phyloP scores from a whole-genome alignment of 2,797 vertebrate species.

The Sebastiscus albofasciatus region DNA sequence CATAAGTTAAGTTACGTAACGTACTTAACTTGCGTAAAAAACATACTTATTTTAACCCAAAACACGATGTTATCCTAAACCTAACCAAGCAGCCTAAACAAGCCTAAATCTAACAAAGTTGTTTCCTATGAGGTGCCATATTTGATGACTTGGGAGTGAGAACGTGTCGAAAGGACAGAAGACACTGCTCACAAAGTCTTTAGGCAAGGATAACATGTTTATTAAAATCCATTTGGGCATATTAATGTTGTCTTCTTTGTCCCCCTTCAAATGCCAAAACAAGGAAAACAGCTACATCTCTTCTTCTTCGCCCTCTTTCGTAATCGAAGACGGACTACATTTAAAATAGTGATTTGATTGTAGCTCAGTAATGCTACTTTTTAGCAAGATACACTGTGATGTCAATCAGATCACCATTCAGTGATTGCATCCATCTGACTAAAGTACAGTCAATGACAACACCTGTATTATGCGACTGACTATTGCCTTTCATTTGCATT shows the following conservation, averaged over 20 bases:
- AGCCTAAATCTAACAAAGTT: too few species aligned
- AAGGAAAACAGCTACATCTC: neutral
- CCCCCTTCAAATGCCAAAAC: neutral
- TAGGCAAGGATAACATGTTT: neutral
- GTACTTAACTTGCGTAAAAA: fast-evolving
- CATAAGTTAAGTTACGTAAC: too few species aligned
- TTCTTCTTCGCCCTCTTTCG: neutral
- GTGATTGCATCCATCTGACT: neutral
- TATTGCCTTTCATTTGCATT: neutral
- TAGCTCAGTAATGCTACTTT: neutral
- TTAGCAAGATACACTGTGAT: neutral
- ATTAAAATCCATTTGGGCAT: neutral
- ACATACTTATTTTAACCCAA: too few species aligned
- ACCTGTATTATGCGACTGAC: neutral
- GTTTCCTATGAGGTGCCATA: too few species aligned
- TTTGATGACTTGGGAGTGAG: too few species aligned
- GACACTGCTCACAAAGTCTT: neutral
- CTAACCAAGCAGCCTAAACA: too few species aligned
- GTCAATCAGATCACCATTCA: neutral
- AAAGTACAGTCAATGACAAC: neutral
- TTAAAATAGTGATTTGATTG: too few species aligned
- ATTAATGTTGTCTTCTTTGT: neutral
- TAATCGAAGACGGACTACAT: neutral
- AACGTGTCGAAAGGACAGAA: neutral
- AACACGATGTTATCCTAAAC: too few species aligned